Percentiles rank a stretch among this genome's conserved stretches.
Evolutionary conservation across 2,113 vertebrate genomes (phyloP).

Genomic region (Saiga tatarica): DNA sequence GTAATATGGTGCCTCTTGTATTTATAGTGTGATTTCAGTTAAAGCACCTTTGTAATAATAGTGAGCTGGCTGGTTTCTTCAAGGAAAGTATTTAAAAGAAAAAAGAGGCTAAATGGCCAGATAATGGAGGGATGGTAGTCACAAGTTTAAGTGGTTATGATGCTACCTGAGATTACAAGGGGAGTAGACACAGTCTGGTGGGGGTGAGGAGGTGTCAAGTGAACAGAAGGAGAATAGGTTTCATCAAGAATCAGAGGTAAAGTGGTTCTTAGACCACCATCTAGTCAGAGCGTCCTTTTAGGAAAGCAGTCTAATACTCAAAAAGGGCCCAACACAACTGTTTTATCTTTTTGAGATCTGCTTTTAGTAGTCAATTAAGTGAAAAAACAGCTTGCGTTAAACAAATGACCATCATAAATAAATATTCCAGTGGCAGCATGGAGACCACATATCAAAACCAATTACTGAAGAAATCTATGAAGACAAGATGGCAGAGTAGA

Average conservation of each 20-base stretch:
- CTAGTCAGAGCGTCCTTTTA: background rate
- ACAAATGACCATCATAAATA: background rate
- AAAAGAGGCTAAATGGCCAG: background rate
- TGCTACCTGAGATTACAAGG: background rate
- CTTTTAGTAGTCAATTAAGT: background rate
- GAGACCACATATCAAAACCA: background rate
- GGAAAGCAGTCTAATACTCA: background rate
- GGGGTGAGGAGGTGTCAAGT: too few species aligned
- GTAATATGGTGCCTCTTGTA: background rate
- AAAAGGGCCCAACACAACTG: background rate
- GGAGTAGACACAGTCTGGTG: background rate
- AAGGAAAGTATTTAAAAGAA: background rate
- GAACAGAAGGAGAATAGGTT: background rate
- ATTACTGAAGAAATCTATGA: background rate
- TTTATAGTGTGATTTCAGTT: background rate
- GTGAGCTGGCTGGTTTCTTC: background rate
- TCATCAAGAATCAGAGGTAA: background rate
- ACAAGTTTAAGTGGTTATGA: background rate
- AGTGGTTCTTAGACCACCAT: background rate
- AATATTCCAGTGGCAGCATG: background rate
- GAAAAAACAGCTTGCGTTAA: background rate
- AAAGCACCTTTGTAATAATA: background rate
- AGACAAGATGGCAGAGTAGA: background rate
- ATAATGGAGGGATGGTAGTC: background rate
- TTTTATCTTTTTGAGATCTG: background rate